These are phyloP conservation scores for Sterrhoptilus dennistouni DNA, from an alignment of 2,113 vertebrate species.

Conservation along the genomic window DNA sequence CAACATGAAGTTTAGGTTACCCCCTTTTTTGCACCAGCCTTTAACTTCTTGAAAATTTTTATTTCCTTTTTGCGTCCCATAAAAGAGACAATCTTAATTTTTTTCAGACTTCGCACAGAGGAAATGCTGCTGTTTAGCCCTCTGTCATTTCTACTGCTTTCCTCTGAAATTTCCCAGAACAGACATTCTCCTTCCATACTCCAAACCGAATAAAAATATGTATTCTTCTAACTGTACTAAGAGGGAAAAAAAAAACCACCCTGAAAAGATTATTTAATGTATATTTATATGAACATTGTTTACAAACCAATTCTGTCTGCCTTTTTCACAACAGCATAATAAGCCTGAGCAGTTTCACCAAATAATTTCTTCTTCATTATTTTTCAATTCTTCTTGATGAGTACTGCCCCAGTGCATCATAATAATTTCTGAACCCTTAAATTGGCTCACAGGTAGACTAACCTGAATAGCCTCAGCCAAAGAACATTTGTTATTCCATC, in stretches of 20 bases:
- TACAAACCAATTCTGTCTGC: background rate
- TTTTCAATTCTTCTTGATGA: background rate
- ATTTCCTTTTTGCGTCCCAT: background rate
- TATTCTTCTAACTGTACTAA: background rate
- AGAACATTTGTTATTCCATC: background rate
- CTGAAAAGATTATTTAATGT: background rate
- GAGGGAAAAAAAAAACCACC: background rate
- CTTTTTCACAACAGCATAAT: background rate
- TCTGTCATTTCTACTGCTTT: background rate
- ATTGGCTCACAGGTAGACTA: background rate
- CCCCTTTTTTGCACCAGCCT: background rate
- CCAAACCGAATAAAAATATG: background rate
- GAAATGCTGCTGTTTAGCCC: background rate
- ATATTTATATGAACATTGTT: background rate
- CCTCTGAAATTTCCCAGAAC: background rate
- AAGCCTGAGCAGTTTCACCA: background rate
- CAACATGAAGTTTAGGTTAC: background rate
- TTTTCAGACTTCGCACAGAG: background rate
- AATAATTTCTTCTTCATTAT: background rate
- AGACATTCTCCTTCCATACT: background rate
- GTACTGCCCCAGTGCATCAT: background rate
- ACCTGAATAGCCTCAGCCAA: background rate
- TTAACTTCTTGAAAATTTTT: background rate
- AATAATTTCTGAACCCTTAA: background rate
- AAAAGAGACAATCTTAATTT: background rate